These are phyloP conservation scores for Formica exsecta DNA, from an alignment of 1,140 invertebrate species.

Conservation along the genomic window DNA sequence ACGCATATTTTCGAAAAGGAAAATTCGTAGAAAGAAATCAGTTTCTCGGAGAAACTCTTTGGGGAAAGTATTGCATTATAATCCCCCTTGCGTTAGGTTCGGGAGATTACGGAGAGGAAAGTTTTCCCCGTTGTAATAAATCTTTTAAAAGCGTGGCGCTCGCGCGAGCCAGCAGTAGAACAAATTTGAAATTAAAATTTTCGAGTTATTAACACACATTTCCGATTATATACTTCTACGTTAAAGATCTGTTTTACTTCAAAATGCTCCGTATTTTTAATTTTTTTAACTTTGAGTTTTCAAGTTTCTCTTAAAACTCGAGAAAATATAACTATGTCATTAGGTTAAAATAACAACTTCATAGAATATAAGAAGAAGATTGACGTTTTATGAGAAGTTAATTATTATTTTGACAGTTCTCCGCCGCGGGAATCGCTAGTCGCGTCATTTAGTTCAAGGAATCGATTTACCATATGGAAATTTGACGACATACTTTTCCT, in stretches of 20 bases:
- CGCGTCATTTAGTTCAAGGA: conserved; percentile 57
- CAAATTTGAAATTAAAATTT: not conserved
- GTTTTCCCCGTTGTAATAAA: not conserved
- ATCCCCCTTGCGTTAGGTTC: not conserved
- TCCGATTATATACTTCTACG: too few relatives aligned
- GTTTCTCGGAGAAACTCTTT: not conserved
- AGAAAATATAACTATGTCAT: not conserved
- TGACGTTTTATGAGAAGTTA: conserved; percentile 12
- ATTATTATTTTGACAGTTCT: conserved; percentile 52
- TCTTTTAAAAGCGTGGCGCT: not conserved
- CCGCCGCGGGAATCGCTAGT: not conserved
- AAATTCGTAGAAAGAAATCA: not conserved
- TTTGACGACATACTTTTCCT: conserved; percentile 44
- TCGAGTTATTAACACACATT: not conserved
- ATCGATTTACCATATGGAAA: conserved; percentile 70
- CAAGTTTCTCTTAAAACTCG: not conserved
- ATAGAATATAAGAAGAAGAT: not conserved
- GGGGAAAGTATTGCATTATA: not conserved
- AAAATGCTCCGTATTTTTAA: too few relatives aligned
- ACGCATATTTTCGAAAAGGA: not conserved
- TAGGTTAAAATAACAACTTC: conserved; percentile 12
- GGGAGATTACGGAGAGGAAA: not conserved
- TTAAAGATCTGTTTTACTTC: too few relatives aligned
- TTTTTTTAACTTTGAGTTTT: too few relatives aligned
- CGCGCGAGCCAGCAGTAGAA: not conserved